Percentiles rank a stretch among this genome's conserved stretches.
These are phyloP conservation scores for Caenorhabditis tropicalis DNA, from an alignment of 1,140 invertebrate genomes.

Conservation along the genomic window DNA sequence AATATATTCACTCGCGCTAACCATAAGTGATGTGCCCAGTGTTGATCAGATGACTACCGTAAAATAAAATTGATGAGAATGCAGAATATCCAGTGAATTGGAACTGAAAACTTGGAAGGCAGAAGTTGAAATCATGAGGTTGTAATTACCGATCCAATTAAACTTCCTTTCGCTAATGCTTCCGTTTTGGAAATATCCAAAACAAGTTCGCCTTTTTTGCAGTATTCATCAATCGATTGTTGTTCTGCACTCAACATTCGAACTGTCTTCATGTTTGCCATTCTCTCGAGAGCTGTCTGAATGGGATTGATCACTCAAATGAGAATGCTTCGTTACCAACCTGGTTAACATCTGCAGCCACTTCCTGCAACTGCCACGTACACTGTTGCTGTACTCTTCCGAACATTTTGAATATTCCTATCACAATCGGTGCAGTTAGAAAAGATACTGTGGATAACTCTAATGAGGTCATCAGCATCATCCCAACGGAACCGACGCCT, in stretches of 20 bases:
- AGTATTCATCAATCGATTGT: conserved; percentile 10
- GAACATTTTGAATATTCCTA: conserved; percentile 39
- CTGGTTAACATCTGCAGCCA: conserved; percentile 35
- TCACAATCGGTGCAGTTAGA: conserved; percentile 6
- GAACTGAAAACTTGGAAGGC: not conserved
- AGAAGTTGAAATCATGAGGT: too few relatives aligned
- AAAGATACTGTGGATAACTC: not conserved
- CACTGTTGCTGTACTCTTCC: conserved; percentile 30
- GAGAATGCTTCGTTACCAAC: not conserved
- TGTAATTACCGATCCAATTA: conserved; percentile 5
- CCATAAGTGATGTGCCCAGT: conserved; percentile 8
- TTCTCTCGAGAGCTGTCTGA: not conserved
- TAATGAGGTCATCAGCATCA: conserved; percentile 9
- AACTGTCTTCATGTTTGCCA: conserved; percentile 17
- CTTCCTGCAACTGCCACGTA: conserved; percentile 35
- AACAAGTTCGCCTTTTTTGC: not conserved
- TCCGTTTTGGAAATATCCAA: conserved; percentile 27
- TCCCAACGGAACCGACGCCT: not conserved
- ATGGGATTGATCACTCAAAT: not conserved
- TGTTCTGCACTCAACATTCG: conserved; percentile 19
- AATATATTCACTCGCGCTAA: not conserved
- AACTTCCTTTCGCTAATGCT: conserved; percentile 10
- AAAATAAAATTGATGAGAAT: conserved; percentile 3
- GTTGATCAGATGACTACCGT: conserved; percentile 29
- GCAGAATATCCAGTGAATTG: conserved; percentile 35